Conservation (phyloP, 2,113 vertebrate genomes). For the Epinephelus moara region DNA sequence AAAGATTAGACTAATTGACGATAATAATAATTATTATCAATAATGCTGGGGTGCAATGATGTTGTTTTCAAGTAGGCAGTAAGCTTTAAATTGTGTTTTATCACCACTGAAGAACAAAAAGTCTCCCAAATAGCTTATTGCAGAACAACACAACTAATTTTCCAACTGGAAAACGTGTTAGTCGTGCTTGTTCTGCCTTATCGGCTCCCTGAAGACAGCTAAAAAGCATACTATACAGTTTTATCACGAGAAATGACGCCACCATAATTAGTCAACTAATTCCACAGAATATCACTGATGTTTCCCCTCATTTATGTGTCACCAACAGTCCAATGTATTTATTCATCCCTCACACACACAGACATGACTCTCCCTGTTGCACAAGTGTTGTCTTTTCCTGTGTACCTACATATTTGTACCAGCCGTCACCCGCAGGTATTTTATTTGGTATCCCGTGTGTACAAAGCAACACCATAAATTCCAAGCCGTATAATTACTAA, state of each 20-base stretch:
- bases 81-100: constrained; percentile 4
- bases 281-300: background rate
- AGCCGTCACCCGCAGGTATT: background rate
- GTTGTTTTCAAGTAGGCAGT: background rate
- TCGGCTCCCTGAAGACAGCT: background rate
- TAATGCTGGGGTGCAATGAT: background rate
- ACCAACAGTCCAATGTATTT: background rate
- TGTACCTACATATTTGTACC: background rate
- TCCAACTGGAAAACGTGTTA: background rate
- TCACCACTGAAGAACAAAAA: background rate
- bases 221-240: background rate
- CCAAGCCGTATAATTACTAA: background rate
- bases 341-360: background rate
- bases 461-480: background rate
- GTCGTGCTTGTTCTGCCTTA: background rate
- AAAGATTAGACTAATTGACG: background rate
- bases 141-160: background rate
- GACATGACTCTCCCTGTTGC: background rate
- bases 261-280: background rate
- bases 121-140: background rate
- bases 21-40: background rate
- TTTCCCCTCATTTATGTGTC: background rate
- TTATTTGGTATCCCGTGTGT: background rate
- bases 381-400: background rate
- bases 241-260: background rate